These are phyloP conservation scores for Chloropsis cyanopogon DNA, from an alignment of 2,113 vertebrate species.

Conservation along the genomic window DNA sequence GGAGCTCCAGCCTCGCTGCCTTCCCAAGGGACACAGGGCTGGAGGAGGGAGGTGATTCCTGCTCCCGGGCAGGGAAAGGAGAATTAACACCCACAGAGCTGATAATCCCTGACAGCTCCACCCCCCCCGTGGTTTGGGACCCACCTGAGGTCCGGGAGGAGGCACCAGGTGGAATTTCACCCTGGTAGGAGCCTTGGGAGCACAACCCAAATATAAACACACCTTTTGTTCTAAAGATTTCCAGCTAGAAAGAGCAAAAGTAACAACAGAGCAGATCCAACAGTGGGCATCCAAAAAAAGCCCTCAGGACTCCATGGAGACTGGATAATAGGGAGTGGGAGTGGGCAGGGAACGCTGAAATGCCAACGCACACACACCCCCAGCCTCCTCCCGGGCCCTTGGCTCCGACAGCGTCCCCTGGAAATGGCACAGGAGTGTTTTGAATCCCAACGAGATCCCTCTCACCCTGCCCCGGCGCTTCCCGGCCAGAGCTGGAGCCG, in stretches of 20 bases:
- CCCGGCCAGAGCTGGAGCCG: not conserved
- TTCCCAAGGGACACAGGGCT: not conserved
- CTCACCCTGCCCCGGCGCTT: not conserved
- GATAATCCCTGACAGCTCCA: not conserved
- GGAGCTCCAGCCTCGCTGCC: not conserved
- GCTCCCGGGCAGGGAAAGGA: not conserved
- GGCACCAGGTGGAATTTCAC: not conserved
- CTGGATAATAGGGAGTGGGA: not conserved
- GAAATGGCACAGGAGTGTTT: slow-evolving; percentile 35
- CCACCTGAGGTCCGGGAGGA: not conserved
- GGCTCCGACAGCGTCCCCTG: not conserved
- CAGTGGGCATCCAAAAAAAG: not conserved
- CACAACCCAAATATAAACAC: not conserved
- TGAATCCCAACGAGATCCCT: not conserved
- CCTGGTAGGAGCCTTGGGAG: not conserved
- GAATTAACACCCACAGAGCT: not conserved
- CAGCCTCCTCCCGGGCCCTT: not conserved
- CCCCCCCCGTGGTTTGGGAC: not conserved
- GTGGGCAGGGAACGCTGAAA: not conserved
- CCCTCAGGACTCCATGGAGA: not conserved
- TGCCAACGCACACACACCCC: not conserved
- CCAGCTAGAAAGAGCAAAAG: not conserved
- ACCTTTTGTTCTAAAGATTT: not conserved
- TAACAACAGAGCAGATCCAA: not conserved
- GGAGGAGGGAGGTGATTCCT: not conserved